phyloP scores from a whole-genome alignment of 2,797 vertebrate genomes.

The Sebastes oblongus region DNA sequence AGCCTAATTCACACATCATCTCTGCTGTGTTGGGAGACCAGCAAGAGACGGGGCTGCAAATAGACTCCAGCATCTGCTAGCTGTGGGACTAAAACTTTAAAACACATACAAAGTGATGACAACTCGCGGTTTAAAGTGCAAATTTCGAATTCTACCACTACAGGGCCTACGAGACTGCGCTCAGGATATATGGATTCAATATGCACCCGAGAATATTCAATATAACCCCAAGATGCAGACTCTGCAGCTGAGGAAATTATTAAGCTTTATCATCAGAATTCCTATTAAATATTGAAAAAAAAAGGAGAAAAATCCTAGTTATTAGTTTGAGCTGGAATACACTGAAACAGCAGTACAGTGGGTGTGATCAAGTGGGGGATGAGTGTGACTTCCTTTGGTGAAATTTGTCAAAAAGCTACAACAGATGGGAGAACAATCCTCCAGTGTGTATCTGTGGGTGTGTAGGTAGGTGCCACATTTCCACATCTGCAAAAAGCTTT shows the following conservation, averaged over 20 bases:
- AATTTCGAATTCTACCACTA: constrained; percentile 49
- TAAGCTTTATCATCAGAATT: constrained; percentile 9
- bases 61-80: constrained; percentile 44
- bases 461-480: neutral
- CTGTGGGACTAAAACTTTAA: constrained; percentile 40
- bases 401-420: neutral
- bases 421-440: neutral
- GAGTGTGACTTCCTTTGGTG: neutral
- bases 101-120: constrained; percentile 54
- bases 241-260: constrained; percentile 23
- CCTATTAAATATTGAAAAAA: constrained; percentile 4
- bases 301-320: neutral
- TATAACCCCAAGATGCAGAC: constrained; percentile 25
- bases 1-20: constrained; percentile 37
- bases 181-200: constrained; percentile 56
- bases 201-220: constrained; percentile 41
- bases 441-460: neutral
- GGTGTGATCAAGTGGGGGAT: neutral
- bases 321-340: constrained; percentile 9
- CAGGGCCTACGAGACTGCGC: neutral
- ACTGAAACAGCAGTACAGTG: neutral
- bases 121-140: constrained; percentile 46
- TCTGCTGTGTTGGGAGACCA: constrained; percentile 21
- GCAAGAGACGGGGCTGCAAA: constrained; percentile 34
- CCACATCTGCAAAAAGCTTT: neutral